Evolutionary conservation across 2,113 vertebrate species (phyloP), one percentile per base, ranked within the genome.

Genomic region (Trinectes maculatus): DNA sequence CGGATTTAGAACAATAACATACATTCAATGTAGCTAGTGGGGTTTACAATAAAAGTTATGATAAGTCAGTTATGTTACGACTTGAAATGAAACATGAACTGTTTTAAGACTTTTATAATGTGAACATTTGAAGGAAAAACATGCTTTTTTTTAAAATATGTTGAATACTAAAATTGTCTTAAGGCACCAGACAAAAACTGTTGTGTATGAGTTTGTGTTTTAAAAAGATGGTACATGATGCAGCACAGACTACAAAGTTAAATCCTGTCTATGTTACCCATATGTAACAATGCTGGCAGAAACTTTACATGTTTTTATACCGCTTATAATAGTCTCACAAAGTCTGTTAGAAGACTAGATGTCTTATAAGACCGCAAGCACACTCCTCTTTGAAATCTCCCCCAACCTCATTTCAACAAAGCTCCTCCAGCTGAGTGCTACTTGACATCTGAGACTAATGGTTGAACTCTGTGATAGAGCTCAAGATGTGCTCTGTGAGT

Each of bases 401-500:
- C 48, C 42, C 7, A 6, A 39, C 56, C 68, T 74, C 37, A 42
- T 74, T 76, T 44, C 36, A 0, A 10, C 12, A 16, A 19, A 34
- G 48, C 57, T 52, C 61, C 26, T 68, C 37, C 44, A 21, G 3
- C 36, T 12, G 42, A 64, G 46, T 1, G 21, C 26, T n/a, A n/a
- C n/a, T 10, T 52, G 72, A 82, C 39, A 12, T 44, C 43, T 49
- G 56, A 60, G 54, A 52, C 33, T 60, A 71, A 70, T 66, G 74
- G 77, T 48, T 43, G 6, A 46, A 54, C 61, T 52, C 49, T 36
- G 55, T 25, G 53, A 71, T 65, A 29, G 71, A 66, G 44, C 46
- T 78, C 46, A 47, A 39, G 53, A 70, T 71, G 13, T 28, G 68
- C 75, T 74, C 42, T 42, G 67, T 73, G 55, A 66, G 51, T 31